Evolutionary conservation across 2,113 vertebrate species (phyloP).

Genomic region (Amazona vittata): DNA sequence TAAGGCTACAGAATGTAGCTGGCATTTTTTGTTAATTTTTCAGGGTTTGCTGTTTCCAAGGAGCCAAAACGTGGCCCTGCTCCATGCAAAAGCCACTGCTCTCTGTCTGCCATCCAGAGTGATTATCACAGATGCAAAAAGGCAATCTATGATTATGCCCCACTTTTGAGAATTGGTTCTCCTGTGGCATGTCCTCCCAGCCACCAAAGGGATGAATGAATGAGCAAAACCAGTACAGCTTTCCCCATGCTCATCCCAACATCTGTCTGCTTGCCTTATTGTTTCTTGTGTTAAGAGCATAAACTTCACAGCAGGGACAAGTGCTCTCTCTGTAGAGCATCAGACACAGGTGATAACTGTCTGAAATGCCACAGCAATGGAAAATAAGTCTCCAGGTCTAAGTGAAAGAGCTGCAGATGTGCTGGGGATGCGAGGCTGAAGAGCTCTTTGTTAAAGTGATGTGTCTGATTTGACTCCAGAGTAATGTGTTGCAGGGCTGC

Average conservation of each 20-base stretch:
- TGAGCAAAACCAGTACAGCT: not conserved
- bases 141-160: not conserved
- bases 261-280: not conserved
- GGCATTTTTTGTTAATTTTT: not conserved
- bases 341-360: not conserved
- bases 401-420: not conserved
- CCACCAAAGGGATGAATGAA: not conserved
- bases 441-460: not conserved
- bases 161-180: not conserved
- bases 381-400: not conserved
- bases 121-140: not conserved
- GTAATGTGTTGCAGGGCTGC: not conserved
- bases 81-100: not conserved
- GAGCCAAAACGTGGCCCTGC: not conserved
- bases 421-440: not conserved
- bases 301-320: not conserved
- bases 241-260: not conserved
- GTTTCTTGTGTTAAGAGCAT: not conserved
- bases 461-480: not conserved
- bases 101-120: not conserved
- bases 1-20: not conserved
- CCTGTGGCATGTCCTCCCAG: not conserved
- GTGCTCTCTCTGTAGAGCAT: not conserved
- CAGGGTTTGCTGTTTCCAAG: not conserved
- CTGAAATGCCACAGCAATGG: not conserved